Evolutionary conservation across 1,140 invertebrate genomes (phyloP).

Genomic region (Drosophila simulans): DNA sequence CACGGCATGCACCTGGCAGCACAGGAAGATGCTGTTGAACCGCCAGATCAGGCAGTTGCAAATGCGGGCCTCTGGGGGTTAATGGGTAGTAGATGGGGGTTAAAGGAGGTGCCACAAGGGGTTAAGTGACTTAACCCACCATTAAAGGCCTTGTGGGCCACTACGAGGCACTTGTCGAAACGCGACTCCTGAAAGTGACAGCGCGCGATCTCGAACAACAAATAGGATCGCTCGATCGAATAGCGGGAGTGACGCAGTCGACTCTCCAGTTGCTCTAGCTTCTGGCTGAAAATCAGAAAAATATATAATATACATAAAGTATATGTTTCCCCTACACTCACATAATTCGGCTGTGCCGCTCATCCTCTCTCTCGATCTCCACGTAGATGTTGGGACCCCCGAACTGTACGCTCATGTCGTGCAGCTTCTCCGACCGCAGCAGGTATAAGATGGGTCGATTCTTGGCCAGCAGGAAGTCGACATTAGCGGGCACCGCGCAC

Average conservation of each 20-base stretch:
- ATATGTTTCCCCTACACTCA: slow-evolving; percentile 15
- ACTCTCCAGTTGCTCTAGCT: slow-evolving; percentile 32
- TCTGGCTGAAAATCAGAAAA: slow-evolving; percentile 16
- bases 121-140: slow-evolving; percentile 20
- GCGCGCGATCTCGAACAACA: slow-evolving; percentile 56
- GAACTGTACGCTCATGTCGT: not conserved
- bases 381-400: slow-evolving; percentile 37
- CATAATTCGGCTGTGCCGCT: slow-evolving; percentile 6
- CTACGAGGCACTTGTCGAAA: slow-evolving; percentile 33
- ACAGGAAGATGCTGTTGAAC: slow-evolving; percentile 57
- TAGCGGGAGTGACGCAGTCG: slow-evolving; percentile 53
- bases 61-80: slow-evolving; percentile 30
- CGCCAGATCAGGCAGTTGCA: slow-evolving; percentile 56
- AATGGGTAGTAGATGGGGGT: too few species aligned
- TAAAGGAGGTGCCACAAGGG: not conserved
- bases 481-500: slow-evolving; percentile 36
- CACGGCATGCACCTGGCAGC: slow-evolving; percentile 56
- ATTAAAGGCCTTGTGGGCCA: slow-evolving; percentile 30
- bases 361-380: slow-evolving; percentile 21
- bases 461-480: slow-evolving; percentile 36
- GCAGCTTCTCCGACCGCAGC: slow-evolving; percentile 24
- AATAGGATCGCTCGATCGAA: slow-evolving; percentile 53
- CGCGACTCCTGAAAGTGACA: slow-evolving; percentile 41
- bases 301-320: too few species aligned
- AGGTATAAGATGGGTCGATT: slow-evolving; percentile 41